These are phyloP conservation scores for Acipenser oxyrinchus DNA, from an alignment of 2,797 vertebrate genomes.

Conservation along the genomic window DNA sequence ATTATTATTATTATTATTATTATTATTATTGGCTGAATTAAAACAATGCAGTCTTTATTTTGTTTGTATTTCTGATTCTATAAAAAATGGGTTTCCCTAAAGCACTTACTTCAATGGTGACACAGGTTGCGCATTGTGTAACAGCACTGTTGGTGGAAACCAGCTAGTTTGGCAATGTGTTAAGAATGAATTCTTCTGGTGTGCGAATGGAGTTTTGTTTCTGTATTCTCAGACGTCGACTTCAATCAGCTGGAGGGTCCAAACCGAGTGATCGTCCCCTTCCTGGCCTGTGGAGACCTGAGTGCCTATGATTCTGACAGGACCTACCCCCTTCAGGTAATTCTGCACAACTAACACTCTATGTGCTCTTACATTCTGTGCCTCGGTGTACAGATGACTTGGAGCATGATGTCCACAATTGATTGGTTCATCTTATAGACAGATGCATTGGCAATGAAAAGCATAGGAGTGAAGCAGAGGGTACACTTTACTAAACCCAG, in stretches of 20 bases:
- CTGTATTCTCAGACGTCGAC: constrained; percentile 64
- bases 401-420: not conserved
- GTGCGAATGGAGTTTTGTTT: not conserved
- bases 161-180: no score
- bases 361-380: not conserved
- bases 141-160: no score
- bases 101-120: no score
- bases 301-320: constrained; percentile 80
- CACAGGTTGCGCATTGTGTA: no score
- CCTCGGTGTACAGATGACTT: not conserved
- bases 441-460: not conserved
- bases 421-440: not conserved
- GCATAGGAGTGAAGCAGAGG: not conserved
- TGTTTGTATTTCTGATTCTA: no score
- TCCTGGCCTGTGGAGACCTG: constrained; percentile 82
- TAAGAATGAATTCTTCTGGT: no score
- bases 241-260: constrained; percentile 85
- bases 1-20: no score
- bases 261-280: constrained; percentile 78
- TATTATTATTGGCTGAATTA: no score
- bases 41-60: no score
- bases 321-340: constrained; percentile 79
- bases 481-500: not conserved
- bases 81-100: no score
- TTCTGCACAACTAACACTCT: not conserved